Base-by-base conservation (phyloP, 1,140 invertebrate genomes). In the Brachionus plicatilis region DNA sequence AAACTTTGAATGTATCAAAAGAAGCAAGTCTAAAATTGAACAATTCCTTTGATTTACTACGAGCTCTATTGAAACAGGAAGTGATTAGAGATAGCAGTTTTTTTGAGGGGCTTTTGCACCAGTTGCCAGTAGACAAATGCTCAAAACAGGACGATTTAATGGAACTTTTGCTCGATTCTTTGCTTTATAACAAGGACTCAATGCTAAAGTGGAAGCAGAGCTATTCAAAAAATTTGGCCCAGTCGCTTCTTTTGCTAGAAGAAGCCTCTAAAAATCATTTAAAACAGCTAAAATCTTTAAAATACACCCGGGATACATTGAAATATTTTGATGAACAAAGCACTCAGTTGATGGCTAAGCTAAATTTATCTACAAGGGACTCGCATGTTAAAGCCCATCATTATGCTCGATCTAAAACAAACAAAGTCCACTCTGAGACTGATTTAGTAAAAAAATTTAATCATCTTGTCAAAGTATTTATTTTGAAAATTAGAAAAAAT, bases 241-340 rank as follows among this genome's bases (percentile, higher is more conserved):
- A 76, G 20, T 76, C 72, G 20, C 0, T 50, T 20, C 20, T 50
- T 27, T 50, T 76, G 27, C 20, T 76, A 3, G 72, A 76, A 29
- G 20, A 76, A 24, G 20, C 50, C 27, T 27, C 27, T n/a, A 14
- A 43, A 50, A 47, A 53, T 1, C 43, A 76, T n/a, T 27, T 76
- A 9, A 76, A 76, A n/a, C 14, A 50, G 17, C 27, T 76, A 14
- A 76, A 76, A 50, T 50, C 43, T 47, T 76, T 76, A 50, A 76
- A 29, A 76, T 45, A 76, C 27, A 50, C 72, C 6, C 43, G 72
- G 9, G 72, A 76, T 12, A 27, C n/a, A 50, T 29, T 76, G 20
- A 76, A 29, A 53, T 76, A 76, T 12, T 76, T 76, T 76, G 72
- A 76, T 27, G 43, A 76, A n/a, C 72, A 76, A 14, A 27, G 37